These are phyloP conservation scores for Gari tellinella DNA, from an alignment of 2,888 invertebrate genomes.

Conservation along the genomic window DNA sequence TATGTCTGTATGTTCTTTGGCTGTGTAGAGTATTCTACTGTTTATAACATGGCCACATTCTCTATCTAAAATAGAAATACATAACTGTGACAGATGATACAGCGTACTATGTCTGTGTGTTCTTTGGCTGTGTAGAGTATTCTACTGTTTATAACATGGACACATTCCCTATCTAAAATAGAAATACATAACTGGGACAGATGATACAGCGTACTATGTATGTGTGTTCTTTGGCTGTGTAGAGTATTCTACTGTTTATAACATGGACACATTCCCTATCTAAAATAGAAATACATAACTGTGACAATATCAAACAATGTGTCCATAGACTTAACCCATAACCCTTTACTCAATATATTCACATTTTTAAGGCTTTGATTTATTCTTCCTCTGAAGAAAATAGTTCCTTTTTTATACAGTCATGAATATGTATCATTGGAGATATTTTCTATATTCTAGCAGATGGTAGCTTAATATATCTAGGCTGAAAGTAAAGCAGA, in stretches of 20 bases:
- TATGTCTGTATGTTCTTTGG: slow-evolving; percentile 82
- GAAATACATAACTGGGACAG: no score
- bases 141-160: slow-evolving; percentile 78
- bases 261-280: slow-evolving; percentile 81
- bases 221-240: slow-evolving; percentile 79
- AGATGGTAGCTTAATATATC: no score
- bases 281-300: slow-evolving; percentile 60
- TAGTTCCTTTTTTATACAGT: no score
- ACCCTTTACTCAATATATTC: no score
- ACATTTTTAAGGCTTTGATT: no score
- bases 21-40: slow-evolving; percentile 70
- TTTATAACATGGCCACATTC: slow-evolving; percentile 81
- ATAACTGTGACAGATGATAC: slow-evolving; percentile 81
- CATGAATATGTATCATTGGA: no score
- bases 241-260: slow-evolving; percentile 75
- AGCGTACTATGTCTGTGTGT: slow-evolving; percentile 82
- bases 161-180: slow-evolving; percentile 77
- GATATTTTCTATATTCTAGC: no score
- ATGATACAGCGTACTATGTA: slow-evolving; percentile 82
- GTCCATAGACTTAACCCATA: no score
- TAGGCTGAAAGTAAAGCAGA: no score
- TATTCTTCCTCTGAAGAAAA: no score
- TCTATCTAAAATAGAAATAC: slow-evolving; percentile 70
- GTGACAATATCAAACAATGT: no score
- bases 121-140: slow-evolving; percentile 76